Conservation (phyloP, 2,113 vertebrate genomes). For the Potamarius usumacintae region DNA sequence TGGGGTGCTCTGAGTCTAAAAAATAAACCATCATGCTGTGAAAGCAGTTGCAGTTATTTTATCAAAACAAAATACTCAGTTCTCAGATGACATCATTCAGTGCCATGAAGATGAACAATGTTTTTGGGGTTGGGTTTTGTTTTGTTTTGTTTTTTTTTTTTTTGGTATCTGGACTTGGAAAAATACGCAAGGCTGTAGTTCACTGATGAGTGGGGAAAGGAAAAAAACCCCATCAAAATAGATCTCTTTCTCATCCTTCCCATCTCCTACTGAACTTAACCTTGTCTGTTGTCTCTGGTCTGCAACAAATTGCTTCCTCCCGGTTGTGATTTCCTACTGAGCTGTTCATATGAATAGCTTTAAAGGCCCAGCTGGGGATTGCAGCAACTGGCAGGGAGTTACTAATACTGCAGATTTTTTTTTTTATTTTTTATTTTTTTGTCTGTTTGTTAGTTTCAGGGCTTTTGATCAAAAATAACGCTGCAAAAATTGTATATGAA, state of each 20-base stretch:
- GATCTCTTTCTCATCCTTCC: conserved; percentile 26
- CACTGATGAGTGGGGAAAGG: neutral
- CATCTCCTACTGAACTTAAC: conserved; percentile 25
- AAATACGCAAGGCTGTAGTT: conserved; percentile 23
- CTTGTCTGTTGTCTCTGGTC: conserved; percentile 26
- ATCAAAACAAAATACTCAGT: neutral
- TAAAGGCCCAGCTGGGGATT: conserved; percentile 28
- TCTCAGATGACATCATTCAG: conserved; percentile 8
- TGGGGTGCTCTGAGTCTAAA: neutral
- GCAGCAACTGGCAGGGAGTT: neutral
- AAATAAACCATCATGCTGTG: neutral
- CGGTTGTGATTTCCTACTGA: conserved; percentile 14
- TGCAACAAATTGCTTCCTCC: conserved; percentile 29
- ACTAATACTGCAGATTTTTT: neutral
- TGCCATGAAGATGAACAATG: conserved; percentile 3
- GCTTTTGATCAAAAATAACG: neutral
- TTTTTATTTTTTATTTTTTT: neutral
- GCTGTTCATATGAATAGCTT: conserved; percentile 11
- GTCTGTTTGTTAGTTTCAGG: neutral
- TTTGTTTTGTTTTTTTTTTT: neutral
- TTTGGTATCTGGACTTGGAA: neutral
- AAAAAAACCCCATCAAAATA: conserved; percentile 11
- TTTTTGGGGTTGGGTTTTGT: neutral
- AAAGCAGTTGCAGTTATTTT: neutral
- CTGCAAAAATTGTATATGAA: too few relatives aligned